Evolutionary conservation across 2,888 invertebrate species (phyloP).

Genomic region (Metellina segmentata): DNA sequence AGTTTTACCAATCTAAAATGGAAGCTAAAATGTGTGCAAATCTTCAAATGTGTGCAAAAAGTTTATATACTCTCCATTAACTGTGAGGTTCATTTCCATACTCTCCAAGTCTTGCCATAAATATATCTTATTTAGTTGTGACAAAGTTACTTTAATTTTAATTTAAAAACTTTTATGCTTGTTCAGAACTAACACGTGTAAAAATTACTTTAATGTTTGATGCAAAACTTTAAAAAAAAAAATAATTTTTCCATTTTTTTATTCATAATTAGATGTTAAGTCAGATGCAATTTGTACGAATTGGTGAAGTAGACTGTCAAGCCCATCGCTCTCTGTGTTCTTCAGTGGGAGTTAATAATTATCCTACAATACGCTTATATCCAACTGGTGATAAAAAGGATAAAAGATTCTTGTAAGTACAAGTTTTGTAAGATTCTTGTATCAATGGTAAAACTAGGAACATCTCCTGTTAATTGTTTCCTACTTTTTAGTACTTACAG

Average conservation of each 20-base stretch:
- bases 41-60: too few species aligned
- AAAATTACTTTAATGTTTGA: not conserved
- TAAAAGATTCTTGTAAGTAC: conserved; percentile 79
- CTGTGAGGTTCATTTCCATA: too few species aligned
- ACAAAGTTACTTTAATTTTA: too few species aligned
- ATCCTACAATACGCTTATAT: conserved; percentile 87
- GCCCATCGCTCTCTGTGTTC: conserved; percentile 84
- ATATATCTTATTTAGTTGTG: too few species aligned
- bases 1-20: too few species aligned
- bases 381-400: conserved; percentile 82
- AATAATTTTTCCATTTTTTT: not conserved
- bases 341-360: conserved; percentile 84
- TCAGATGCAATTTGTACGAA: conserved; percentile 83
- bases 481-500: conserved; percentile 83
- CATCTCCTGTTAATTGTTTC: not conserved
- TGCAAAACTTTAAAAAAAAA: not conserved
- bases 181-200: not conserved
- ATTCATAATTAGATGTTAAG: conserved; percentile 82
- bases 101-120: too few species aligned
- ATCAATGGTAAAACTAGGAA: not conserved
- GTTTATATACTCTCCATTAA: too few species aligned
- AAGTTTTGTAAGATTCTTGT: conserved; percentile 1
- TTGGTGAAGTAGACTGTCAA: conserved; percentile 87
- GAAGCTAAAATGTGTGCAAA: too few species aligned
- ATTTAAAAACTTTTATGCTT: too few species aligned